Evolutionary conservation across 2,113 vertebrate species (phyloP).

Genomic region (Daubentonia madagascariensis): DNA sequence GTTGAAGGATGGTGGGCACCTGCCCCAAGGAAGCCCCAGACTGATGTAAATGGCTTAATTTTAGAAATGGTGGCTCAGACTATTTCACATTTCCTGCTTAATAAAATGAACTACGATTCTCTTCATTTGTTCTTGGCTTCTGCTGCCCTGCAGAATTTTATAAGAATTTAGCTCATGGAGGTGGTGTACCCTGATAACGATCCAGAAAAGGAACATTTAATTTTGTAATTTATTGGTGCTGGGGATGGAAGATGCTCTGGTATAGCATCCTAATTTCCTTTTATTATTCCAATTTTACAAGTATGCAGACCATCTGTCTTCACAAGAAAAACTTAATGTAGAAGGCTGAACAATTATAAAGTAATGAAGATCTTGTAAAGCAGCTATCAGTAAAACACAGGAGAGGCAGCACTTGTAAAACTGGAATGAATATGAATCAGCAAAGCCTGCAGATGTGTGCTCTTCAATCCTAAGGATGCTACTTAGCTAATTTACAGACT

Average conservation of each 20-base stretch:
- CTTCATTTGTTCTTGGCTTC: background rate
- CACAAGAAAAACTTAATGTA: slow-evolving; percentile 2
- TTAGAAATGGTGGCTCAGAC: background rate
- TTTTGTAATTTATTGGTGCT: slow-evolving; percentile 4
- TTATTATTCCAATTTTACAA: slow-evolving; percentile 36
- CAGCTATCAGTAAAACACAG: background rate
- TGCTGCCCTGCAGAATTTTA: background rate
- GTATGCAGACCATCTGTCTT: slow-evolving; percentile 45
- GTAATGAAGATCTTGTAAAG: slow-evolving; percentile 56
- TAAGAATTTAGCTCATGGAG: background rate
- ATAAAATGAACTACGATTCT: background rate
- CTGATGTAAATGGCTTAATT: background rate
- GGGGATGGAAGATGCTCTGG: background rate
- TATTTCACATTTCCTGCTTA: background rate
- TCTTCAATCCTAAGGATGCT: background rate
- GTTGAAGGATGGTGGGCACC: background rate
- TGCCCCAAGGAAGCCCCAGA: background rate
- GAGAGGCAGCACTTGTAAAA: background rate
- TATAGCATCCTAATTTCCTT: slow-evolving; percentile 30
- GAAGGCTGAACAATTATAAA: slow-evolving; percentile 44
- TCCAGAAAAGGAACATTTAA: slow-evolving; percentile 24
- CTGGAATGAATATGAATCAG: background rate
- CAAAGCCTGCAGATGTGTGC: background rate
- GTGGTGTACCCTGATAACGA: background rate
- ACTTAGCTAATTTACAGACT: background rate